phyloP scores from a whole-genome alignment of 37 sponge, comb jelly and placozoan species.

The Haliclona indistincta region DNA sequence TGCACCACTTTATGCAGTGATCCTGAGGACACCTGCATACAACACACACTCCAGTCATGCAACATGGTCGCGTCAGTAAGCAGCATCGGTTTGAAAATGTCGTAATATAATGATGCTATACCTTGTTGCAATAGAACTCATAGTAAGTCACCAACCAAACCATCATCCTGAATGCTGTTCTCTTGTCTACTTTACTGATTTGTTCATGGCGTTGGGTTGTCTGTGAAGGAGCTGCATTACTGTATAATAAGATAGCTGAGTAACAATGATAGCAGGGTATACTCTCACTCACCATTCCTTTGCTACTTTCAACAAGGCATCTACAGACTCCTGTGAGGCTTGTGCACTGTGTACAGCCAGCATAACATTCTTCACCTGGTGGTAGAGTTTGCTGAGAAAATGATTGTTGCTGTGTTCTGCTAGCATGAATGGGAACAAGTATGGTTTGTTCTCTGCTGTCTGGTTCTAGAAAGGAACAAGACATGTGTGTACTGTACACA shows the following conservation, averaged over 20 bases:
- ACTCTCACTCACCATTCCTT: constrained; percentile 12
- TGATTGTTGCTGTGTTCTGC: background rate
- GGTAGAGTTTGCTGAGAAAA: constrained; percentile 32
- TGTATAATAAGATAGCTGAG: background rate
- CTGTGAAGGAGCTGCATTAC: background rate
- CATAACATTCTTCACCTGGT: constrained; percentile 35
- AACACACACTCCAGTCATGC: too few species aligned
- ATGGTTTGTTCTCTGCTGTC: constrained; percentile 34
- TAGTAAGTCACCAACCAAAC: constrained; percentile 77
- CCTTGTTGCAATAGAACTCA: constrained; percentile 67
- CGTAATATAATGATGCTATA: too few species aligned
- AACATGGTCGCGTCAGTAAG: too few species aligned
- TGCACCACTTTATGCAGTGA: too few species aligned
- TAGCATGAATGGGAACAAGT: constrained; percentile 71
- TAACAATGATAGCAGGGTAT: background rate
- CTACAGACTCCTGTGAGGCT: background rate
- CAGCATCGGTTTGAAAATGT: too few species aligned
- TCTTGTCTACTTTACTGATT: background rate
- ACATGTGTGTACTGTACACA: background rate
- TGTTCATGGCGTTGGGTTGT: background rate
- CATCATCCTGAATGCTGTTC: constrained; percentile 48
- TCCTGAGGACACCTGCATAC: too few species aligned
- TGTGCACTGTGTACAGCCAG: background rate
- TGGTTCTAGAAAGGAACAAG: background rate
- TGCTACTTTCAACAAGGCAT: constrained; percentile 4